Conservation (phyloP, 2,888 invertebrate genomes). For the Dasypogon diadema region DNA sequence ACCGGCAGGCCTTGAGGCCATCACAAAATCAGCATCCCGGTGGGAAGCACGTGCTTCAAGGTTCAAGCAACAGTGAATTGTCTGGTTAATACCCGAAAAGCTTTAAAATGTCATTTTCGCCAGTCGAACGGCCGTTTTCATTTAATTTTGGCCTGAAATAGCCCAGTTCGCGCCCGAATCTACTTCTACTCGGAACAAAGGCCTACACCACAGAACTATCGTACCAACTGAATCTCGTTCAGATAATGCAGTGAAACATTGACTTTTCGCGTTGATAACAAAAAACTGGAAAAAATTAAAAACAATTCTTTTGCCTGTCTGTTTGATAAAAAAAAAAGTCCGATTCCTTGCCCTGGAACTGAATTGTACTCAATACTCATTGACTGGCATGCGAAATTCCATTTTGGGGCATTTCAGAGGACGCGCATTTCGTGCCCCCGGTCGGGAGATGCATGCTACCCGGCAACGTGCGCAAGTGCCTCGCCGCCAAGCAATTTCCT, state of each 20-base stretch:
- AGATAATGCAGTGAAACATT: constrained; percentile 26
- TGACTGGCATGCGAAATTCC: constrained; percentile 50
- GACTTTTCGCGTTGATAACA: background rate
- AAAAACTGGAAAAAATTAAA: constrained; percentile 37
- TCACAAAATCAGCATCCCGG: too few relatives aligned
- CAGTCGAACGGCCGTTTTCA: too few relatives aligned
- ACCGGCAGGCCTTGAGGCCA: too few relatives aligned
- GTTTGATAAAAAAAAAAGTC: constrained; percentile 49
- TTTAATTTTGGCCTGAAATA: background rate
- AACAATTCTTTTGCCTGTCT: constrained; percentile 33
- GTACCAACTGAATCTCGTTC: constrained; percentile 11
- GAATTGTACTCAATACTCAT: constrained; percentile 50
- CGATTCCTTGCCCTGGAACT: constrained; percentile 52
- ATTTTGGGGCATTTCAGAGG: constrained; percentile 37
- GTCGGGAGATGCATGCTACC: background rate
- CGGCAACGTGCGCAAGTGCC: constrained; percentile 49
- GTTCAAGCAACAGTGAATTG: too few relatives aligned
- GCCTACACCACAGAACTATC: background rate
- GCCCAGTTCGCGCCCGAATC: constrained; percentile 18
- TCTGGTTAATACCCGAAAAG: too few relatives aligned
- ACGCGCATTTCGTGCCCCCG: constrained; percentile 44
- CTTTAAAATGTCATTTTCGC: too few relatives aligned
- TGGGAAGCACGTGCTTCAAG: too few relatives aligned
- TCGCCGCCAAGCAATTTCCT: background rate
- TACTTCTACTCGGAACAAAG: background rate